Conservation (phyloP, 2,113 vertebrate species). For the Oncorhynchus masou region DNA sequence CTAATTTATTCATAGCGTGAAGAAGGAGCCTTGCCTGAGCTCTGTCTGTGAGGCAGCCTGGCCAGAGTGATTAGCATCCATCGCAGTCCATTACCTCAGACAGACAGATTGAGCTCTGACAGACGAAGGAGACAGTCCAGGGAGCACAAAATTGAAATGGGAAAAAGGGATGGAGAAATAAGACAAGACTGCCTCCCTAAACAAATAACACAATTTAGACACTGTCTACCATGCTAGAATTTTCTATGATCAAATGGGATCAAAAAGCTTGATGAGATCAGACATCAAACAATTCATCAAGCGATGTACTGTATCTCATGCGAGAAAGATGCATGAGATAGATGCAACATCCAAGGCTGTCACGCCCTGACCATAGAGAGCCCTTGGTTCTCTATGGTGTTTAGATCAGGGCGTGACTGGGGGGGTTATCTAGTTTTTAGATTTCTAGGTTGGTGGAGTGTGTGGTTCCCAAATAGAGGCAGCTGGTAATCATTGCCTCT, state of each 20-base stretch:
- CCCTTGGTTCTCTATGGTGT: no score
- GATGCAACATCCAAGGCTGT: neutral
- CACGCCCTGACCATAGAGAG: no score
- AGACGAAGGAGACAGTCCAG: constrained; percentile 55
- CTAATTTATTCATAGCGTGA: constrained; percentile 31
- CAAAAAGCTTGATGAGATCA: neutral
- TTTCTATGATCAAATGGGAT: neutral
- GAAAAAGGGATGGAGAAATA: constrained; percentile 20
- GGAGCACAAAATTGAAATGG: constrained; percentile 28
- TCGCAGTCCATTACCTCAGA: constrained; percentile 57
- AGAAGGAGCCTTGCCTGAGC: constrained; percentile 16
- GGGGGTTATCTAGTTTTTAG: no score
- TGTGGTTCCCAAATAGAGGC: no score
- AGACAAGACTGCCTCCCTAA: neutral
- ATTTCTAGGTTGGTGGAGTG: no score
- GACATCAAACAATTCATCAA: no score
- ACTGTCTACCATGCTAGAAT: no score
- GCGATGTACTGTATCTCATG: no score
- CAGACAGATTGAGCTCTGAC: constrained; percentile 44
- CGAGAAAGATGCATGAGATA: no score
- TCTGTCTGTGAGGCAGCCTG: constrained; percentile 26
- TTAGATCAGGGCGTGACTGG: no score
- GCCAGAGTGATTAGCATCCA: constrained; percentile 67
- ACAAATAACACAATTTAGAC: constrained; percentile 12
- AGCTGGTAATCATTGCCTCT: no score